Conservation (phyloP, 2,888 invertebrate genomes). For the Sclerodermus sp. region DNA sequence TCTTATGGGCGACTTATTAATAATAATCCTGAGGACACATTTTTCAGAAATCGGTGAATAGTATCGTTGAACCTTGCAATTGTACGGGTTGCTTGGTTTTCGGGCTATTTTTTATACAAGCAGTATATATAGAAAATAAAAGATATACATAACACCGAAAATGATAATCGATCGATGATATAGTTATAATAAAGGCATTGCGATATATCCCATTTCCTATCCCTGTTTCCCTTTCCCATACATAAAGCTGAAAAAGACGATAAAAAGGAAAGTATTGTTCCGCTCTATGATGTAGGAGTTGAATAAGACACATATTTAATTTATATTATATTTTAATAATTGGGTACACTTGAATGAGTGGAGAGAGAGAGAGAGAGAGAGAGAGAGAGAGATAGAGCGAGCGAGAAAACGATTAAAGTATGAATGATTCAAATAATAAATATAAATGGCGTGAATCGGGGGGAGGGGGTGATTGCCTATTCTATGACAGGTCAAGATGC, state of each 20-base stretch:
- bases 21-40: not conserved
- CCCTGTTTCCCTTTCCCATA: no score
- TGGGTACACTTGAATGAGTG: conserved; percentile 12
- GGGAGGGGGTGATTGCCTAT: no score
- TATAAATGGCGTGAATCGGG: no score
- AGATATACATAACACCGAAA: conserved; percentile 16
- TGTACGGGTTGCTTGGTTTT: conserved; percentile 33
- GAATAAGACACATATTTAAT: conserved; percentile 32
- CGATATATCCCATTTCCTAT: not conserved
- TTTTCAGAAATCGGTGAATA: conserved; percentile 11
- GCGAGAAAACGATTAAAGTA: no score
- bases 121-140: conserved; percentile 26
- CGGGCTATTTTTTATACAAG: conserved; percentile 42
- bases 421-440: no score
- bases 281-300: not conserved
- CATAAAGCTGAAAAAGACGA: no score
- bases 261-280: no score
- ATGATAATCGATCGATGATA: conserved; percentile 1
- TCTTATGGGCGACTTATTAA: no score
- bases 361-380: not conserved
- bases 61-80: conserved; percentile 25
- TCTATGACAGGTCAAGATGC: no score
- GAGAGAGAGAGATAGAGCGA: conserved; percentile 7
- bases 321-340: conserved; percentile 41
- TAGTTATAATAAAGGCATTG: conserved; percentile 1